Evolutionary conservation across 1,140 invertebrate species (phyloP), one percentile per base, ranked within the genome.

Genomic region (Drosophila serrata): DNA sequence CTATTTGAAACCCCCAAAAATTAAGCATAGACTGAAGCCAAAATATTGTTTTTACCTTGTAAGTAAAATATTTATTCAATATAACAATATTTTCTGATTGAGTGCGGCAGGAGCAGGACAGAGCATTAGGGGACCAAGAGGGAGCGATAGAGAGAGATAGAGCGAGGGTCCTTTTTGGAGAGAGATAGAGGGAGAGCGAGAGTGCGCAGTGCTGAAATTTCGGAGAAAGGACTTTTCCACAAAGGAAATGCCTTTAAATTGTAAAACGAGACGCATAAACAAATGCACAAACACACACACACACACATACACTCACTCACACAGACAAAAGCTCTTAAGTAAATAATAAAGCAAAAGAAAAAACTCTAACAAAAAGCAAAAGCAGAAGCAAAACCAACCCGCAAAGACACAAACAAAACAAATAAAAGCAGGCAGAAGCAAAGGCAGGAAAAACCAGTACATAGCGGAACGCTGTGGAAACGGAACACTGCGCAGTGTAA

Each of bases 21-120:
- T 90, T 90, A 84, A 79, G 78, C 78, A 69, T 74, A 81, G 78
- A 90, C 86, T 86, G 73, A 75, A 90, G 75, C 63, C 85, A 90
- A 81, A 90, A 90, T 90, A 90, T 90, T 90, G 63, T 90, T 90
- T 79, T 90, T 90, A 90, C 85, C 85, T 90, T 90, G 86, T 72
- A 90, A 90, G 74, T 79, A 79, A 90, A 90, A 90, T 90, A 90
- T 90, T 90, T 90, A 90, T 90, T 90, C 79, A 90, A 90, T 90
- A 85, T 74, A 68, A 80, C 80, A 80, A 87, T 82, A 65, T 82
- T 79, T 75, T 70, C 62, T 62, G 63, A 77, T 76, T 67, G 62
- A 67, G 46, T 55, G 51, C 24, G 61, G 60, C 42, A 53, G 61
- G 53, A 53, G 13, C 51, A 19, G 33, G 51, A 55, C 51, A 37